Conservation (phyloP, 2,888 invertebrate species). For the Spatulosminthurus flaviceps region DNA sequence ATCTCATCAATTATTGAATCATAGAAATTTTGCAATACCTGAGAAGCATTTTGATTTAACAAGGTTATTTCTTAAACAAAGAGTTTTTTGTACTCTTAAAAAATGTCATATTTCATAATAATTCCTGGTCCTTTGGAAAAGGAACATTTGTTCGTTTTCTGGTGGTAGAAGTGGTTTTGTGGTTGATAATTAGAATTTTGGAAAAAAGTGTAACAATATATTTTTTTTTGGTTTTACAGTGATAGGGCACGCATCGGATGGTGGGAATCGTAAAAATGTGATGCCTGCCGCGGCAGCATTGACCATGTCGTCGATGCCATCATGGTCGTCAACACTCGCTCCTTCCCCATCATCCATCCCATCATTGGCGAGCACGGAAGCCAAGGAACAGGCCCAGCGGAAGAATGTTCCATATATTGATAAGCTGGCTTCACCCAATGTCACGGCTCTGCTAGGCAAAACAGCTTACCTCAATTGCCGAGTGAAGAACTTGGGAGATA, state of each 20-base stretch:
- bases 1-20: too few species aligned
- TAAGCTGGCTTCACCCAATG: constrained; percentile 75
- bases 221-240: constrained; percentile 46
- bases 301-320: constrained; percentile 29
- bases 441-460: constrained; percentile 85
- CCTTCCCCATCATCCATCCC: constrained; percentile 36
- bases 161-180: too few species aligned
- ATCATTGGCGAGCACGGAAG: neutral
- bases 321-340: constrained; percentile 37
- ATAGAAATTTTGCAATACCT: too few species aligned
- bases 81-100: too few species aligned
- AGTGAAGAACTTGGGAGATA: constrained; percentile 89
- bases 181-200: too few species aligned
- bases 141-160: too few species aligned
- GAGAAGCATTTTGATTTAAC: too few species aligned
- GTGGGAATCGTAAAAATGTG: constrained; percentile 20
- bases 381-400: constrained; percentile 38
- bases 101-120: too few species aligned
- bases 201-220: too few species aligned
- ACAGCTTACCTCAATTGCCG: constrained; percentile 89
- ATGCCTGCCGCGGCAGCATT: too few species aligned
- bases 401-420: constrained; percentile 75
- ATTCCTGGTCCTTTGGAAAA: too few species aligned
- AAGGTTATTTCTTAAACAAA: too few species aligned
- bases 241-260: constrained; percentile 62